Evolutionary conservation across 2,113 vertebrate genomes (phyloP).

Genomic region (Cheilinus undulatus): DNA sequence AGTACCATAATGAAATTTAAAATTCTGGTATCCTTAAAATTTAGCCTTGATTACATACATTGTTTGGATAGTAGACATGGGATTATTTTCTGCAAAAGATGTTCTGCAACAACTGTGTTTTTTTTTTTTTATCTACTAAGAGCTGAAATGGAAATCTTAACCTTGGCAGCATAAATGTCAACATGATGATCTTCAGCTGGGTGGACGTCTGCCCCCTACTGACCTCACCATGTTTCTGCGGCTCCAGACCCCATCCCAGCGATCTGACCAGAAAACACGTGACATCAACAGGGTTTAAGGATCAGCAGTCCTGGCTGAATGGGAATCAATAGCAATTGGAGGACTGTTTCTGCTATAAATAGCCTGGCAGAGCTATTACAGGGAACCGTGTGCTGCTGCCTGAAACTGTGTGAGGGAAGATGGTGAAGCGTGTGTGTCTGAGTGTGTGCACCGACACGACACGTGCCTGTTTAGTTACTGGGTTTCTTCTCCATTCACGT

Average conservation of each 20-base stretch:
- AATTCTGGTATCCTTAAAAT: too few species aligned
- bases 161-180: conserved; percentile 1
- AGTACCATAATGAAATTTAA: too few species aligned
- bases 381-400: conserved; percentile 18
- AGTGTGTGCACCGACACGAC: conserved; percentile 5
- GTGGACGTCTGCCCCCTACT: conserved; percentile 13
- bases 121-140: background rate
- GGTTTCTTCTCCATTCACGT: conserved; percentile 3
- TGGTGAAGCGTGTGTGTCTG: background rate
- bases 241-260: background rate
- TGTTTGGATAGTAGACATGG: too few species aligned
- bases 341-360: conserved; percentile 20
- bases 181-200: background rate
- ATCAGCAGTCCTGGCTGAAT: conserved; percentile 22
- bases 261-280: background rate
- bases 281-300: conserved; percentile 9
- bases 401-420: background rate
- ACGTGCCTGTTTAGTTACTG: background rate
- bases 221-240: background rate
- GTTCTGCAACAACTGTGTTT: too few species aligned
- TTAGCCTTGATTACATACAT: too few species aligned
- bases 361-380: conserved; percentile 3
- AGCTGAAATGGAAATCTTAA: background rate
- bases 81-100: too few species aligned
- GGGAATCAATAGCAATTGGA: conserved; percentile 43